These are phyloP conservation scores for Sisor rabdophorus DNA, from an alignment of 2,113 vertebrate species.

Conservation along the genomic window DNA sequence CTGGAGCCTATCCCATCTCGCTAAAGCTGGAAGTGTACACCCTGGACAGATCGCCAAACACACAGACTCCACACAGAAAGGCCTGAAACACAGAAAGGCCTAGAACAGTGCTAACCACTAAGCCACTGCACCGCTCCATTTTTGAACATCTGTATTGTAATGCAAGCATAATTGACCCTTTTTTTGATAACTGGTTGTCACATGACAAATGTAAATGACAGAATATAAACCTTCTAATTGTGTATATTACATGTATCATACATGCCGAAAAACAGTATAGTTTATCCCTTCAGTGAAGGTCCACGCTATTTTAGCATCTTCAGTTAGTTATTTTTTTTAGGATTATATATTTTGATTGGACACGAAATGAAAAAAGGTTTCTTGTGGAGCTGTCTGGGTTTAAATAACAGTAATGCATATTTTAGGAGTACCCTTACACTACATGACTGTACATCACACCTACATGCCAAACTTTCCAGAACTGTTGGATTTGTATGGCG, in stretches of 20 bases:
- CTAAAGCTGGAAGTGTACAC: too few species aligned
- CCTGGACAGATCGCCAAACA: too few species aligned
- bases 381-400: conserved; percentile 66
- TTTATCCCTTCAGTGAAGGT: conserved; percentile 76
- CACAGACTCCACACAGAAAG: too few species aligned
- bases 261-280: conserved; percentile 32
- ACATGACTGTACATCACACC: neutral
- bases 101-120: too few species aligned
- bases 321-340: conserved; percentile 64
- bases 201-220: neutral
- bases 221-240: conserved; percentile 35
- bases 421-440: neutral
- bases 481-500: neutral
- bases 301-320: conserved; percentile 62
- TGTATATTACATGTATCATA: conserved; percentile 43
- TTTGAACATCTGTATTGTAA: neutral
- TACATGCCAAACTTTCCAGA: neutral
- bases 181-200: neutral
- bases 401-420: conserved; percentile 51
- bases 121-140: too few species aligned
- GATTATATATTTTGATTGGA: conserved; percentile 63
- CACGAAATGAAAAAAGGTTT: conserved; percentile 51
- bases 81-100: too few species aligned
- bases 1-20: too few species aligned
- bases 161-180: neutral